Percentiles rank a stretch among this genome's conserved stretches.
These are phyloP conservation scores for Craseonycteris thonglongyai DNA, from an alignment of 2,113 vertebrate species.

Conservation along the genomic window DNA sequence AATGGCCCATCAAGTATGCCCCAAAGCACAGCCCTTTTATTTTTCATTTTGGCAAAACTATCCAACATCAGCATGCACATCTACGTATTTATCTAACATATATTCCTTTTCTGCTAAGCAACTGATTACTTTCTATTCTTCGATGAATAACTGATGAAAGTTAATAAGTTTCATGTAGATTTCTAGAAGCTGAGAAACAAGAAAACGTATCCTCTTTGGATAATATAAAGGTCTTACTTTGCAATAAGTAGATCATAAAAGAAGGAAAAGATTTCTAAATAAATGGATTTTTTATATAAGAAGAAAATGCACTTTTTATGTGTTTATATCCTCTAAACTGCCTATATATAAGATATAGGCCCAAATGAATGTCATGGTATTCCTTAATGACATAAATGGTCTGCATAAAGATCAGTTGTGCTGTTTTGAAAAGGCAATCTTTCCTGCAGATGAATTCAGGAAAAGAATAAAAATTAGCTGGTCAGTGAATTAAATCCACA, in stretches of 20 bases:
- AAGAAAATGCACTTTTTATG: not conserved
- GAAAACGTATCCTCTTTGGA: not conserved
- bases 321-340: slow-evolving; percentile 15
- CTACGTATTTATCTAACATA: not conserved
- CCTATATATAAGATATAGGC: not conserved
- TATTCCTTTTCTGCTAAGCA: slow-evolving; percentile 29
- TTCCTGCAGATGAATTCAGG: slow-evolving; percentile 1
- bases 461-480: slow-evolving; percentile 30
- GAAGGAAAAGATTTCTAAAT: slow-evolving; percentile 18
- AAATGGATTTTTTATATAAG: not conserved
- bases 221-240: not conserved
- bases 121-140: not conserved
- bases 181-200: slow-evolving; percentile 13
- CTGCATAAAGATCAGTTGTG: not conserved
- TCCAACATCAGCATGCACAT: not conserved
- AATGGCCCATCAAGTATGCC: not conserved
- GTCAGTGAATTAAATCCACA: slow-evolving; percentile 18
- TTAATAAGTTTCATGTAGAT: not conserved
- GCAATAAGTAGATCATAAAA: not conserved
- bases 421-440: slow-evolving; percentile 11
- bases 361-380: not conserved
- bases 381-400: not conserved
- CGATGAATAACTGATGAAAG: slow-evolving; percentile 23
- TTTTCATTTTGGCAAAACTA: not conserved
- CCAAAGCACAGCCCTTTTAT: not conserved